Base-by-base conservation (phyloP, 2,888 invertebrate genomes). In the Temnothorax ravouxi region DNA sequence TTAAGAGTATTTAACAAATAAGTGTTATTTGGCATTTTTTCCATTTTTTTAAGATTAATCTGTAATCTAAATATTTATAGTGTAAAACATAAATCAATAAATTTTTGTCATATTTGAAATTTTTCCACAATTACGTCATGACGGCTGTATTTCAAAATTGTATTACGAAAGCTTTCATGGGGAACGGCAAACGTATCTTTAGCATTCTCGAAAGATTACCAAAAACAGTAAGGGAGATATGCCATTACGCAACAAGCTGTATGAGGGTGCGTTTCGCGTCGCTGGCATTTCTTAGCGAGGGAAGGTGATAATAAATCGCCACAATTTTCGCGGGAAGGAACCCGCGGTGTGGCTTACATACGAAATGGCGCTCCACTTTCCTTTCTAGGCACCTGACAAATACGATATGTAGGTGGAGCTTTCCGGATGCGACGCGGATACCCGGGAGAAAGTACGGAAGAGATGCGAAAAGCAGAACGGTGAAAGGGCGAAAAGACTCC, bases 391-490 rank as follows among this genome's bases (percentile, higher is more conserved):
- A 84, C 87, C 91, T 93, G 92, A 93, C 92, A 93, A 93, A 93
- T 93, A 91, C 92, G 92, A 91, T 92, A 92, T 92, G 92, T 90
- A 86, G 85, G 88, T 90, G 91, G 90, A 91, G 89, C 88, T 80
- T 61, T 92, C 92, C 89, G 81, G 84, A 84, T 86, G 87, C 88
- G 89, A 89, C 87, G n/a, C 64, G 61, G 15, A 72, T 59, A 71
- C 29, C n/a, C 4, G 54, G 29, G 85, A 66, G 44, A 62, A 71
- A 83, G 74, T 29, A 72, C 25, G 77, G 61, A 74, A 25, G 61
- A 61, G 77, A 64, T 25, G 41, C 44, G 52, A 66, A 50, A 82
- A 59, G 29, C 50, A 6, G 59, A 59, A 71, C 66, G 44, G n/a
- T 56, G 64, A 62, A 59, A 56, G 56, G 50, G 5, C 34, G 38